Conservation (phyloP, 2,113 vertebrate genomes). For the Emydura subglobosa region DNA sequence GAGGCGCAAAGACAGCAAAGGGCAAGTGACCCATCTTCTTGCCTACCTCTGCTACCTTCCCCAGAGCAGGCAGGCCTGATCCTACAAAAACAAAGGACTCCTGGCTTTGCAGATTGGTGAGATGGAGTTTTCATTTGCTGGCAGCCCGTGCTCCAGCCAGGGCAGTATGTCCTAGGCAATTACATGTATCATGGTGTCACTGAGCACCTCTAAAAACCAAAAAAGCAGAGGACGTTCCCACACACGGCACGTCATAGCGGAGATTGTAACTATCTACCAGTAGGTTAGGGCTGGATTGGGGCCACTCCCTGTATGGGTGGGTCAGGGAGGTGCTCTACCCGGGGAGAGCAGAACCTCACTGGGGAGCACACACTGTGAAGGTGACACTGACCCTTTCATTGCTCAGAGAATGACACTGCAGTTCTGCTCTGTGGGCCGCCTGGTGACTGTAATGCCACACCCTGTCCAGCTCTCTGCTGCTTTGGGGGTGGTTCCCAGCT, state of each 20-base stretch:
- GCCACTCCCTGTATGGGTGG: not conserved
- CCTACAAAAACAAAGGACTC: not conserved
- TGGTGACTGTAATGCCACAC: not conserved
- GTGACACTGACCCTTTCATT: not conserved
- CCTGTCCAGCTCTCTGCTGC: not conserved
- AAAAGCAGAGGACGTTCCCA: not conserved
- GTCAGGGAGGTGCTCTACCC: not conserved
- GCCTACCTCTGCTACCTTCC: not conserved
- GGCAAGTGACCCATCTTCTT: fast-evolving
- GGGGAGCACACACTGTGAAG: not conserved
- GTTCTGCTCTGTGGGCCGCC: not conserved
- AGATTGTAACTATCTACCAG: not conserved
- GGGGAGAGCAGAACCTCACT: not conserved
- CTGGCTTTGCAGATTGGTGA: not conserved
- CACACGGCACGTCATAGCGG: not conserved
- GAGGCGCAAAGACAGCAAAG: not conserved
- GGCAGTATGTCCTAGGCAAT: no score
- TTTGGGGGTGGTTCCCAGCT: not conserved
- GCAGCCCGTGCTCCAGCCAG: not conserved
- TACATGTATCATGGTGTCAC: no score
- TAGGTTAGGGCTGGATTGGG: not conserved
- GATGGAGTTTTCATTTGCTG: not conserved
- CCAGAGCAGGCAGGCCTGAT: not conserved
- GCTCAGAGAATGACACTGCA: not conserved
- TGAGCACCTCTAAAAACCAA: not conserved